These are phyloP conservation scores for Chamaea fasciata DNA, from an alignment of 2,113 vertebrate genomes.

Conservation along the genomic window DNA sequence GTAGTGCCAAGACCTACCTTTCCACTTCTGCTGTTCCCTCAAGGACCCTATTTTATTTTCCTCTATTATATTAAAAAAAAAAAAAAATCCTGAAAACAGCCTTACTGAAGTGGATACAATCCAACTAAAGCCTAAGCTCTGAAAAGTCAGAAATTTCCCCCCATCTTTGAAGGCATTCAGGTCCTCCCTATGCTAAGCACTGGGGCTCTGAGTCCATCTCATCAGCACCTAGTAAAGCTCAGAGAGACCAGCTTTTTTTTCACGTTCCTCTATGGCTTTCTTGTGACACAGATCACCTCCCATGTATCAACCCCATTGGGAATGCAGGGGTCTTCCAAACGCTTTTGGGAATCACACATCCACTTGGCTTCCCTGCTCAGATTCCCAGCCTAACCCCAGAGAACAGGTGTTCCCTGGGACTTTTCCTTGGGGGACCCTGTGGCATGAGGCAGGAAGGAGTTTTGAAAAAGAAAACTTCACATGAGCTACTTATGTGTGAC, in stretches of 20 bases:
- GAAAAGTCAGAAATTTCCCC: not conserved
- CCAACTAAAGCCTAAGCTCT: not conserved
- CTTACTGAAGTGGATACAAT: not conserved
- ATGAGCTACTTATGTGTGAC: not conserved
- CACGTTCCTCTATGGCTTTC: not conserved
- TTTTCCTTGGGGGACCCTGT: not conserved
- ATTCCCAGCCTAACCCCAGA: not conserved
- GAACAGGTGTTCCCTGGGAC: not conserved
- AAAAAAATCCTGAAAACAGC: not conserved
- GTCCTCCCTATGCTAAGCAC: not conserved
- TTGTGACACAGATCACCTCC: not conserved
- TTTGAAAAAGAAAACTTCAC: not conserved
- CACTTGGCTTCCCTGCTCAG: not conserved
- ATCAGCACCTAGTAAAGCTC: not conserved
- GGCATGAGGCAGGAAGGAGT: not conserved
- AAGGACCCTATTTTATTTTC: not conserved
- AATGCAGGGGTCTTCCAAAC: not conserved
- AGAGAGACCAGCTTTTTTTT: not conserved
- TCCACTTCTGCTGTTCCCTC: not conserved
- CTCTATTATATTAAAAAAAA: not conserved
- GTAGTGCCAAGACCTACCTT: not conserved
- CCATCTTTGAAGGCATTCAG: not conserved
- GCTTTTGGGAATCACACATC: not conserved
- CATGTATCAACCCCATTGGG: rapidly evolving
- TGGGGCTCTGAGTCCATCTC: not conserved